These are phyloP conservation scores for Planococcus citri DNA, from an alignment of 1,140 invertebrate genomes.

Conservation along the genomic window DNA sequence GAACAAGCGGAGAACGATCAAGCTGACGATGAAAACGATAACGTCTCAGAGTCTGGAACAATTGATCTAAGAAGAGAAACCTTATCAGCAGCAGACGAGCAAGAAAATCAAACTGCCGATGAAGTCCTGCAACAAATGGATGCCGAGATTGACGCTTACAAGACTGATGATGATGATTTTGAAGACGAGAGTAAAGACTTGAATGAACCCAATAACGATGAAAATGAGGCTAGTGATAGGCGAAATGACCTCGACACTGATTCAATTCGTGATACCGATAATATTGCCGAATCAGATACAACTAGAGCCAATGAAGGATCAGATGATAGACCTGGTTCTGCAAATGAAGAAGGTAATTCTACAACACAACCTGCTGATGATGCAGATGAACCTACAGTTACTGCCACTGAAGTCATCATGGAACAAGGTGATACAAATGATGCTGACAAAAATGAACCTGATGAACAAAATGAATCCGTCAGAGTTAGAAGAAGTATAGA, in stretches of 20 bases:
- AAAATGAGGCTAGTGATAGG: neutral
- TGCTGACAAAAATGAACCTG: no score
- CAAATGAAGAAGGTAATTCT: neutral
- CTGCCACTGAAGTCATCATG: no score
- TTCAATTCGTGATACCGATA: no score
- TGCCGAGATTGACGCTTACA: neutral
- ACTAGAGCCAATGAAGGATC: neutral
- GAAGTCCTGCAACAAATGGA: neutral
- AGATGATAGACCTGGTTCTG: neutral
- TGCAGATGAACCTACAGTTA: no score
- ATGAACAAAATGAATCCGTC: no score
- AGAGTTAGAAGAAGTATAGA: no score
- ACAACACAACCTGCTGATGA: no score
- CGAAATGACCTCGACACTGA: neutral
- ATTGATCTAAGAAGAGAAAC: neutral
- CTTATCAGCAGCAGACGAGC: neutral
- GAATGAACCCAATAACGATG: neutral
- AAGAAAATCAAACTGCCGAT: neutral
- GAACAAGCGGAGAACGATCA: neutral
- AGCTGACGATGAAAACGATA: neutral
- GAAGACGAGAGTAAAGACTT: neutral
- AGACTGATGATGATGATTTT: neutral
- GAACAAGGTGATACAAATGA: no score
- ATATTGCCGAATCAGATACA: no score
- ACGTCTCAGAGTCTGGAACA: neutral